Conservation (phyloP, 2,113 vertebrate genomes). For the Pachypanchax playfairii region DNA sequence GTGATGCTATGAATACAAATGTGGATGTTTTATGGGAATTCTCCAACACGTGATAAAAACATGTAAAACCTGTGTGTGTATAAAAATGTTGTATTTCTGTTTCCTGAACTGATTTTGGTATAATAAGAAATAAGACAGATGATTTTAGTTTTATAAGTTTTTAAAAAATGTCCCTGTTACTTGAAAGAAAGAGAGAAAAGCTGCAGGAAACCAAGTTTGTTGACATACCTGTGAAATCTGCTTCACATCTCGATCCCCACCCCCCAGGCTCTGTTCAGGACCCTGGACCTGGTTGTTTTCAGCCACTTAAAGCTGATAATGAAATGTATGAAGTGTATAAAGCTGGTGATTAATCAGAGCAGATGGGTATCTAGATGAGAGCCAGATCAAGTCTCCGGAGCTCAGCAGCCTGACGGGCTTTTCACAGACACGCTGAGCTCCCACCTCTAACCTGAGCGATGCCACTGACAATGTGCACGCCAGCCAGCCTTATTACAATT, state of each 20-base stretch:
- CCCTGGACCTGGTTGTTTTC: constrained; percentile 88
- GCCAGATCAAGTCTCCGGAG: constrained; percentile 74
- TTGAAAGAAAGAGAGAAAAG: not conserved
- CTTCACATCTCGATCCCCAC: constrained; percentile 7
- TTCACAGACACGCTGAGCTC: constrained; percentile 29
- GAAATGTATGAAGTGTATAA: constrained; percentile 87
- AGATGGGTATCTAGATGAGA: constrained; percentile 84
- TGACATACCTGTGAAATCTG: not conserved
- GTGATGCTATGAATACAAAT: constrained; percentile 6
- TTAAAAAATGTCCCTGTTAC: not conserved
- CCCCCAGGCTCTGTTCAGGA: constrained; percentile 55
- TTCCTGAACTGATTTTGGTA: not conserved
- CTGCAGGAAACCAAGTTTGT: not conserved
- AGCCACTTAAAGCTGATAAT: constrained; percentile 93
- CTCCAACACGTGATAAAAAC: not conserved
- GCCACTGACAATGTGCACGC: constrained; percentile 51
- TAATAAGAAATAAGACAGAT: not conserved
- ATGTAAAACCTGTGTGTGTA: not conserved
- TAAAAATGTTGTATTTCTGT: not conserved
- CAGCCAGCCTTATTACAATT: constrained; percentile 74
- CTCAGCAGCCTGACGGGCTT: constrained; percentile 45
- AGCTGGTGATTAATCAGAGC: constrained; percentile 92
- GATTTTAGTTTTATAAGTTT: not conserved
- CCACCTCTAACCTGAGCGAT: constrained; percentile 58
- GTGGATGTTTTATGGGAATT: not conserved